Base-by-base conservation (phyloP, 2,113 vertebrate genomes). In the Alethe diademata region DNA sequence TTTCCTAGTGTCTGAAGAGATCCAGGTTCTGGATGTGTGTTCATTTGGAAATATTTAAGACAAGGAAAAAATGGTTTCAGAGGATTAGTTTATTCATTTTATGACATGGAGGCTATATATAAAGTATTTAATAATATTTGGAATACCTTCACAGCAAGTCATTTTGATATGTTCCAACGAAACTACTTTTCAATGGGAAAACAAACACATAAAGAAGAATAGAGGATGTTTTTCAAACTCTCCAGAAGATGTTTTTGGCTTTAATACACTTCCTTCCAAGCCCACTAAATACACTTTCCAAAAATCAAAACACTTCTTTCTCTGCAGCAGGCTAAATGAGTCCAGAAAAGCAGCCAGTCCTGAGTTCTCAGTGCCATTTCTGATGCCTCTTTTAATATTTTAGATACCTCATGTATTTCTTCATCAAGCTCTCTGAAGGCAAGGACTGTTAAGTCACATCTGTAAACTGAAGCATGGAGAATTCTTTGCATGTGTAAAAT, bases 401-500 rank as follows among this genome's bases (percentile, higher is more conserved):
- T 85, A 86, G 88, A 92, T 91, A 94, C 50, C 38, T 87, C 67
- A 69, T 89, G 51, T 83, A 75, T 64, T 83, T 95, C 47, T 87
- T 51, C 5, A 3, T 58, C 42, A 65, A 35, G 38, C 20, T 83
- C n/a, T 93, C 67, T 78, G 53, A 83, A 83, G 36, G 54, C 67
- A 86, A 78, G 64, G 47, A 58, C 83, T 83, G 35, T 53, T 92
- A 75, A 92, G 65, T 86, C 73, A 62, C 66, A 87, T 92, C 70
- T 80, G 38, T 85, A 92, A 78, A 91, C 31, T 3, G 8, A 90
- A 94, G 67, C 67, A 78, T 48, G 48, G 79, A 90, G 36, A 93
- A 92, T 91, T 92, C 93, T 78, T 91, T 87, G 88, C 64, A 35
- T 60, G 45, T 86, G 75, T 90, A 80, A 94, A 92, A 97, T 89